Percentiles rank a stretch among this genome's conserved stretches.
Evolutionary conservation across 1,140 invertebrate genomes (phyloP).

Genomic region (Bombus fervidus): DNA sequence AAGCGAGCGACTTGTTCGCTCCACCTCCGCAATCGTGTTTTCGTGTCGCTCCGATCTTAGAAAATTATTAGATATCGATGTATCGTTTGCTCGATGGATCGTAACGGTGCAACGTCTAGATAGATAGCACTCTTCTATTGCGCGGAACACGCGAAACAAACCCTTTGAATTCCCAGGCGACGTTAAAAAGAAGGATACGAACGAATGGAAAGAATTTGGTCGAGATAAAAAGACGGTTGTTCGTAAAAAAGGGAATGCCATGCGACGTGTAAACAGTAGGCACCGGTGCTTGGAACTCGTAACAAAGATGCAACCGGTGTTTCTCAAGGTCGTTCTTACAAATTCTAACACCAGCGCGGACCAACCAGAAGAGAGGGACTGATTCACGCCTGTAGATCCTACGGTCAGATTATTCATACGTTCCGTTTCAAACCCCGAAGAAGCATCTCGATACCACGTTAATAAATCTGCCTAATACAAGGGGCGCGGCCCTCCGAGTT

Average conservation of each 20-base stretch:
- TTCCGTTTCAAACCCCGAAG: slow-evolving; percentile 62
- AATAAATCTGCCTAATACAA: slow-evolving; percentile 73
- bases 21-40: slow-evolving; percentile 68
- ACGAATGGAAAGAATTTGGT: neutral
- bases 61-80: slow-evolving; percentile 46
- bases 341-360: slow-evolving; percentile 22
- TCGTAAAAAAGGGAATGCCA: neutral
- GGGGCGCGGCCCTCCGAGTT: slow-evolving; percentile 52
- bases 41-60: slow-evolving; percentile 51
- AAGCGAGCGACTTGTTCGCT: slow-evolving; percentile 69
- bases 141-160: neutral
- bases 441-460: slow-evolving; percentile 69
- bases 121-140: neutral
- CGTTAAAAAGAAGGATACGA: neutral
- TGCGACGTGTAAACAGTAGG: slow-evolving; percentile 29
- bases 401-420: slow-evolving; percentile 65
- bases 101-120: neutral
- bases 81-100: slow-evolving; percentile 18
- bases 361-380: slow-evolving; percentile 29
- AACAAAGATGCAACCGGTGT: slow-evolving; percentile 51
- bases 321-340: slow-evolving; percentile 51
- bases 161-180: neutral
- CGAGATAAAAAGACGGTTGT: neutral
- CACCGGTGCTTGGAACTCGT: neutral
- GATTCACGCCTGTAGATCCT: slow-evolving; percentile 69